Percentiles rank a stretch among this genome's conserved stretches.
Evolutionary conservation across 2,113 vertebrate genomes (phyloP).

Genomic region (Sylvilagus bachmani): DNA sequence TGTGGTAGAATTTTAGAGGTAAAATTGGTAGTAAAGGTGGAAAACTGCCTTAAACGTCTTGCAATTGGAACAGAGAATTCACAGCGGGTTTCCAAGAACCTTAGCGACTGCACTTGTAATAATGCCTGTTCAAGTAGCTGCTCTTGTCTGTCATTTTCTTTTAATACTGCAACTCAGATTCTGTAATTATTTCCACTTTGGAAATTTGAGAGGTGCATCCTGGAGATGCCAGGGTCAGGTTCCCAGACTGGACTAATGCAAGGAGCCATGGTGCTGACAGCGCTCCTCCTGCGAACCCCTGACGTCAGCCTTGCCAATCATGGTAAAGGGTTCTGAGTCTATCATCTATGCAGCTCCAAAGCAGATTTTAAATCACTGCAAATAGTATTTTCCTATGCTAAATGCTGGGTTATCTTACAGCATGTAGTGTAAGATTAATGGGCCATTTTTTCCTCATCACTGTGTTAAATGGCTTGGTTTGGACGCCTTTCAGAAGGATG

Average conservation of each 20-base stretch:
- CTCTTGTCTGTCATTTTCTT: neutral
- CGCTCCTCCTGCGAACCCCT: neutral
- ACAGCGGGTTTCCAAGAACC: neutral
- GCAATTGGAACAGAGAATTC: neutral
- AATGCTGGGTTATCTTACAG: conserved; percentile 64
- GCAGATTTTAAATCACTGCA: conserved; percentile 71
- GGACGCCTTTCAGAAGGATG: conserved; percentile 30
- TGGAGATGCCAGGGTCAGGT: neutral
- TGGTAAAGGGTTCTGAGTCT: conserved; percentile 49
- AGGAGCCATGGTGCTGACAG: neutral
- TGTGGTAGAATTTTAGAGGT: neutral
- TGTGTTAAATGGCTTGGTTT: conserved; percentile 53
- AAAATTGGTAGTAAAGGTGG: neutral
- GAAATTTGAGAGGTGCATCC: neutral
- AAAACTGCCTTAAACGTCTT: neutral
- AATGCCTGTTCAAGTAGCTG: neutral
- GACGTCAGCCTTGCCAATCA: neutral
- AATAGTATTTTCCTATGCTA: conserved; percentile 55
- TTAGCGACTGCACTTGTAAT: neutral
- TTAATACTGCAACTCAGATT: neutral
- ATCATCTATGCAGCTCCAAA: conserved; percentile 71
- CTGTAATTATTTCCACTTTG: conserved; percentile 23
- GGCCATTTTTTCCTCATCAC: neutral
- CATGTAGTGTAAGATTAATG: conserved; percentile 33
- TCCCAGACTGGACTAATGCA: neutral